Conservation (phyloP, 1,140 invertebrate species). For the Brachionus calyciflorus region DNA sequence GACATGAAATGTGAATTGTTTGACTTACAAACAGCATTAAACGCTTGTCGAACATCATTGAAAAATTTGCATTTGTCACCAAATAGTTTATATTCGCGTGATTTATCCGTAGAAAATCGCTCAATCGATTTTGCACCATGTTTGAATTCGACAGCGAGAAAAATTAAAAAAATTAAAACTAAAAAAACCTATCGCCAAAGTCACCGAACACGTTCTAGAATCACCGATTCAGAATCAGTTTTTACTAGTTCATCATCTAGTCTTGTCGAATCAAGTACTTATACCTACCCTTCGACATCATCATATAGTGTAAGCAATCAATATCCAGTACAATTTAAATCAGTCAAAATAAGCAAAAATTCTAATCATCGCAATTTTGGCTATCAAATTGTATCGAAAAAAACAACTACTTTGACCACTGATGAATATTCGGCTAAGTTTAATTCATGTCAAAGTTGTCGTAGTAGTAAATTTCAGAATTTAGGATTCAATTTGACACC, state of each 20-base stretch:
- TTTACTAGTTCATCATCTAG: neutral
- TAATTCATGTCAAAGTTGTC: conserved; percentile 3
- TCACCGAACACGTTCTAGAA: neutral
- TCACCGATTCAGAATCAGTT: neutral
- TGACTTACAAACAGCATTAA: conserved; percentile 19
- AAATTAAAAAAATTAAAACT: neutral
- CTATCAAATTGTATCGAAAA: conserved; percentile 20
- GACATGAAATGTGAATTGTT: conserved; percentile 40
- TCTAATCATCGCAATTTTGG: neutral
- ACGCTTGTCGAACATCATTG: conserved; percentile 9
- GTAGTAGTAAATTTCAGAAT: neutral
- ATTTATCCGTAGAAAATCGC: neutral
- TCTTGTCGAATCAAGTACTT: conserved; percentile 7
- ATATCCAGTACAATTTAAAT: neutral
- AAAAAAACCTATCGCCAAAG: neutral
- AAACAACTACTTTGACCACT: neutral
- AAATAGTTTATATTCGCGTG: neutral
- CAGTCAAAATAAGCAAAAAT: neutral
- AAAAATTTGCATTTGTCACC: conserved; percentile 5
- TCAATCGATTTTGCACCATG: conserved; percentile 7
- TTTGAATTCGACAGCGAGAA: conserved; percentile 16
- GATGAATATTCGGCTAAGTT: conserved; percentile 40
- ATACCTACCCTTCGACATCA: neutral
- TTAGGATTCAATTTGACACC: conserved; percentile 13
- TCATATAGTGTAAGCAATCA: neutral